Evolutionary conservation across 2,113 vertebrate species (phyloP).

Genomic region (Danio rerio): DNA sequence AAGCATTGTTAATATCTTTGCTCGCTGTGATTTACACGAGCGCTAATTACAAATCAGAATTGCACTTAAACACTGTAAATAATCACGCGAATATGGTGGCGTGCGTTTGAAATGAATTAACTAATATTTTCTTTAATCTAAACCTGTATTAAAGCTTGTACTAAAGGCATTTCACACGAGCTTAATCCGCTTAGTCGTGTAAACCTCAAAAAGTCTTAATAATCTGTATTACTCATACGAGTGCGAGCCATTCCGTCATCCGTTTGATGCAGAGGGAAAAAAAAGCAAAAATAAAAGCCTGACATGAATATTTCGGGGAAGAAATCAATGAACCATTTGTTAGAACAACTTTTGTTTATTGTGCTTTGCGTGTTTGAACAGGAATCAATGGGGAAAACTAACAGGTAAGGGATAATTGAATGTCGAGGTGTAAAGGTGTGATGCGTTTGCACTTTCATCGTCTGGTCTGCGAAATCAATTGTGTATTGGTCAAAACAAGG

Average conservation of each 20-base stretch:
- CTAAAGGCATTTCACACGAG: neutral
- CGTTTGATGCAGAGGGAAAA: neutral
- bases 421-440: slow-evolving; percentile 16
- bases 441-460: slow-evolving; percentile 23
- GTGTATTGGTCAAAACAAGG: slow-evolving; percentile 1
- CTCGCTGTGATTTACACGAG: too few species aligned
- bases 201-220: neutral
- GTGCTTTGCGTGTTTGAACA: neutral
- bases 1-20: too few species aligned
- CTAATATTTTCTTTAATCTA: neutral
- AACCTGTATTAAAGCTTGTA: neutral
- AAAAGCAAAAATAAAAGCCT: too few species aligned
- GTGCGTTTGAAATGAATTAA: neutral
- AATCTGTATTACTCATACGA: neutral
- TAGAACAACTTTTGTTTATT: slow-evolving; percentile 23
- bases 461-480: slow-evolving; percentile 11
- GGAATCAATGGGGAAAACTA: slow-evolving; percentile 26
- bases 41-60: too few species aligned
- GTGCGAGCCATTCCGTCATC: neutral
- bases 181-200: neutral
- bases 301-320: neutral
- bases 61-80: neutral
- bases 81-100: neutral
- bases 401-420: slow-evolving; percentile 47
- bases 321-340: neutral